Percentiles rank a stretch among this genome's conserved stretches.
These are phyloP conservation scores for Trachemys scripta DNA, from an alignment of 2,113 vertebrate genomes.

Conservation along the genomic window DNA sequence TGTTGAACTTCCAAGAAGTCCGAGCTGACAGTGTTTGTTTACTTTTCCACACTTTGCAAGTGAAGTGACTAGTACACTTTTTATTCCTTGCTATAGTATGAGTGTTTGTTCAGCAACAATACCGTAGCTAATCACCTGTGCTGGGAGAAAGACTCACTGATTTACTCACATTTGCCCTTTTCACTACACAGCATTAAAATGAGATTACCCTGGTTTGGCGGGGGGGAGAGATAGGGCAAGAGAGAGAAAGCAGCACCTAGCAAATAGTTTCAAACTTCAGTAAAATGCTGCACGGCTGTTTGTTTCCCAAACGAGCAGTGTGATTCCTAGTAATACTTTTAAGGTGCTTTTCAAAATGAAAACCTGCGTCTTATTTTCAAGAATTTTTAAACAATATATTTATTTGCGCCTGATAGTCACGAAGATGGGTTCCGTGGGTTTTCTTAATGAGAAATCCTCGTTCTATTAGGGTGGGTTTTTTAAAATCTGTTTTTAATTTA, in stretches of 20 bases:
- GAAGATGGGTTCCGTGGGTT: neutral
- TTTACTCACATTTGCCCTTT: neutral
- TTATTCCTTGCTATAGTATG: neutral
- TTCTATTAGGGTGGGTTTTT: constrained; percentile 21
- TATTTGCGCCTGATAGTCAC: neutral
- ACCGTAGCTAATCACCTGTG: neutral
- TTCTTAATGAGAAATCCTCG: neutral
- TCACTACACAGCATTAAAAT: neutral
- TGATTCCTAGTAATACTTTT: neutral
- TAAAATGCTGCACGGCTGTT: neutral
- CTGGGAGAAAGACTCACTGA: neutral
- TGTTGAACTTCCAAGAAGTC: neutral
- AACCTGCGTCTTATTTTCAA: neutral
- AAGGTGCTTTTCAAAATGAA: neutral
- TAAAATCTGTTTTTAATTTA: constrained; percentile 28
- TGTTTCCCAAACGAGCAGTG: neutral
- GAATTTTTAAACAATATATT: neutral
- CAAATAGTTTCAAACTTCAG: neutral
- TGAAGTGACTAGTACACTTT: neutral
- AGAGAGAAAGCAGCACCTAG: neutral
- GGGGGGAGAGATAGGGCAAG: neutral
- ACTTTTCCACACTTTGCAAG: neutral
- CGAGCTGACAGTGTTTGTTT: neutral
- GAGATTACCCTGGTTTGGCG: neutral
- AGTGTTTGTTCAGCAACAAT: neutral